Evolutionary conservation across 1,140 invertebrate genomes (phyloP), one percentile per base, ranked within the genome.

Genomic region (Melitaea cinxia): DNA sequence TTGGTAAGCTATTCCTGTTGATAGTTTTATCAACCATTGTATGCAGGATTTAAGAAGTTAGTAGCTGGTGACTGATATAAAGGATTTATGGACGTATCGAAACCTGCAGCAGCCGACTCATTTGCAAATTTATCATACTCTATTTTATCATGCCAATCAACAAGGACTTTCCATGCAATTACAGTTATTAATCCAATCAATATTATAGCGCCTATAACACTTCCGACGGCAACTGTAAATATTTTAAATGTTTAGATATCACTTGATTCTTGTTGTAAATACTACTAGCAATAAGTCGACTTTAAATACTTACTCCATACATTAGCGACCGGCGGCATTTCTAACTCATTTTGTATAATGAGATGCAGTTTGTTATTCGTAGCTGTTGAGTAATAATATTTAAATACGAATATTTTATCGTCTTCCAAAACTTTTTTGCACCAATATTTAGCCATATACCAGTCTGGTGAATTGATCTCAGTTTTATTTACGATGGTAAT

Each of bases 261-360:
- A n/a, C n/a, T n/a, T n/a, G n/a, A n/a, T n/a, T n/a, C n/a, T n/a
- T n/a, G n/a, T n/a, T n/a, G n/a, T n/a, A n/a, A n/a, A n/a, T n/a
- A n/a, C n/a, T n/a, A n/a, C n/a, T n/a, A n/a, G n/a, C n/a, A n/a
- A n/a, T n/a, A n/a, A n/a, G n/a, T n/a, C n/a, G n/a, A n/a, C n/a
- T n/a, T n/a, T n/a, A n/a, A n/a, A n/a, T n/a, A 83, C 80, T 78
- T 66, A 89, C 85, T 67, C 70, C 71, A 83, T 55, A 85, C 56
- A 64, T 88, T 73, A 14, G 75, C 70, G 35, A 68, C 57, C 1
- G 66, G 63, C 7, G 70, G 72, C 7, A 45, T 26, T 12, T 87
- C 79, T 23, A 78, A 55, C 70, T 87, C 83, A 4, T 74, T 78
- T 53, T 88, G 83, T 50, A 89, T 81, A 5, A 78, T 62, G 4